phyloP scores from a whole-genome alignment of 1,140 invertebrate species.

The Diabrotica virgifera region DNA sequence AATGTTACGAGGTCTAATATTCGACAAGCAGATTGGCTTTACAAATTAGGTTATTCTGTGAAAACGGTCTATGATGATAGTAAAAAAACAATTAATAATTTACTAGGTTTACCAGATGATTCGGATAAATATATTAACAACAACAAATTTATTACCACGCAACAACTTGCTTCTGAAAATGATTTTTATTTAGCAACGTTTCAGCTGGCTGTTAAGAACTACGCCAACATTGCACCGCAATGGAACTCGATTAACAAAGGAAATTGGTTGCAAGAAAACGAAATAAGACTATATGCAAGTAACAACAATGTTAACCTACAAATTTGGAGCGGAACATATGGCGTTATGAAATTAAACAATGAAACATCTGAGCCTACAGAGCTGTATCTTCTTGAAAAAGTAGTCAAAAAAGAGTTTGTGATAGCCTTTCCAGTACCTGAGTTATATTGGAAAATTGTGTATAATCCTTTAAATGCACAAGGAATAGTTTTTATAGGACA shows the following conservation, averaged over 20 bases:
- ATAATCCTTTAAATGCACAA: constrained; percentile 44
- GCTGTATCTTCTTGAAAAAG: constrained; percentile 52
- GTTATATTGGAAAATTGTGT: constrained; percentile 55
- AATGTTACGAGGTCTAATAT: neutral
- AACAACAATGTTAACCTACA: constrained; percentile 41
- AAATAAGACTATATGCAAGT: constrained; percentile 46
- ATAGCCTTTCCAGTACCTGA: constrained; percentile 48
- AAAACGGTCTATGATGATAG: neutral
- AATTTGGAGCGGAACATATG: constrained; percentile 59
- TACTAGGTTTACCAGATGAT: neutral
- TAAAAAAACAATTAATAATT: neutral
- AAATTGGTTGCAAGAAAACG: constrained; percentile 55
- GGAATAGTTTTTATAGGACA: constrained; percentile 53
- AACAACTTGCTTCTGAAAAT: neutral
- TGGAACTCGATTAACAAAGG: constrained; percentile 57
- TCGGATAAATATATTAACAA: neutral
- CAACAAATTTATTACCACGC: neutral
- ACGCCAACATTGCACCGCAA: constrained; percentile 57
- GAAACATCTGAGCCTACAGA: constrained; percentile 43
- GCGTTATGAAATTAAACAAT: constrained; percentile 52
- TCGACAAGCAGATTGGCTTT: neutral
- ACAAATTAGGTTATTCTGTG: neutral
- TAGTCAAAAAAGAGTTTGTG: constrained; percentile 39
- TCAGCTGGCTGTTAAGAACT: constrained; percentile 28
- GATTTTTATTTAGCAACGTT: neutral